phyloP scores from a whole-genome alignment of 2,113 vertebrate genomes.

The Pyrgilauda ruficollis region DNA sequence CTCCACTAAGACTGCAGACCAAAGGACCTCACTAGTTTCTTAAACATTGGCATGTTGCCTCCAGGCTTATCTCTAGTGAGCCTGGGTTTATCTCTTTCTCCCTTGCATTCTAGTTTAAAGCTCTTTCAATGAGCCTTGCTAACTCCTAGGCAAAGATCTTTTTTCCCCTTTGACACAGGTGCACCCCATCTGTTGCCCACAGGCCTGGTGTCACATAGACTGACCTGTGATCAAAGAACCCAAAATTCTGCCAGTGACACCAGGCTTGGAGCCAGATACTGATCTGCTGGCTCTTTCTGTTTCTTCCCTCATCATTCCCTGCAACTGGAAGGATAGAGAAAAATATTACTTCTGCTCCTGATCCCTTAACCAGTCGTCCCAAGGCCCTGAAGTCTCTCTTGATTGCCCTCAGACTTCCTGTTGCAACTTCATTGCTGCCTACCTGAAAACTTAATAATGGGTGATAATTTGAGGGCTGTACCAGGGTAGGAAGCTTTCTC shows the following conservation, averaged over 20 bases:
- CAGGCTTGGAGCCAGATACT: background rate
- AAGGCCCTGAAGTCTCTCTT: background rate
- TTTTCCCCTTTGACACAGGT: background rate
- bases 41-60: background rate
- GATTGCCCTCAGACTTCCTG: background rate
- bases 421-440: background rate
- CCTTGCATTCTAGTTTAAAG: background rate
- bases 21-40: background rate
- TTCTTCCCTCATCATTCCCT: background rate
- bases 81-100: background rate
- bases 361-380: background rate
- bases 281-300: background rate
- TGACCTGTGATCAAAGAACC: background rate
- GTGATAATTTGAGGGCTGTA: background rate
- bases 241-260: background rate
- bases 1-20: background rate
- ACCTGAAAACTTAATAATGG: background rate
- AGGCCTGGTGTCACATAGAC: background rate
- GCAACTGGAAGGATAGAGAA: background rate
- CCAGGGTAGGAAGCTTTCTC: background rate
- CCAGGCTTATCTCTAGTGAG: background rate
- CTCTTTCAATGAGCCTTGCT: background rate
- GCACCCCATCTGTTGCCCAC: background rate
- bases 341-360: background rate
- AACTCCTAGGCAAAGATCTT: background rate